A percentile compares a stretch with the other conserved stretches of the same genome.
Conservation (phyloP, 2,888 invertebrate genomes). For the Pegoplata infirma region DNA sequence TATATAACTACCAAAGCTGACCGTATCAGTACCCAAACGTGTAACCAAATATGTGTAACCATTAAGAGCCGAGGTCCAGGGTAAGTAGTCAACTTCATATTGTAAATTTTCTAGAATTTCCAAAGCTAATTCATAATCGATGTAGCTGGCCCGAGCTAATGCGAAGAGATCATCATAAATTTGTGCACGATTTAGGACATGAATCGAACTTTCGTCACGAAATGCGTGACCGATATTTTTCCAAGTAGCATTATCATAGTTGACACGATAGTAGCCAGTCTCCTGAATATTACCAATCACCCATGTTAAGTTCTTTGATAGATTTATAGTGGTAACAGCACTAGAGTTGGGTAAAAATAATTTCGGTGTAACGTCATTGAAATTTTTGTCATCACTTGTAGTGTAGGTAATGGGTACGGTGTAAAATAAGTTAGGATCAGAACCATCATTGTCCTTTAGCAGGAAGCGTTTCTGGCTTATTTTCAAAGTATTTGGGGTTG, state of each 20-base stretch:
- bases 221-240: constrained; percentile 64
- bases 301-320: too few relatives aligned
- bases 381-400: constrained; percentile 67
- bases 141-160: constrained; percentile 80
- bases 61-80: constrained; percentile 85
- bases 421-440: constrained; percentile 80
- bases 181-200: constrained; percentile 84
- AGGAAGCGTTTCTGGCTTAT: constrained; percentile 74
- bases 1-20: constrained; percentile 80
- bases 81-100: constrained; percentile 84
- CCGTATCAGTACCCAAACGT: constrained; percentile 66
- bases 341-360: too few relatives aligned
- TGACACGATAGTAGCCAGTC: constrained; percentile 81
- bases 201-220: constrained; percentile 65
- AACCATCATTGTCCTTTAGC: constrained; percentile 65
- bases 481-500: constrained; percentile 58
- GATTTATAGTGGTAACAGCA: too few relatives aligned
- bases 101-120: constrained; percentile 83
- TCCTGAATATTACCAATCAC: constrained; percentile 72
- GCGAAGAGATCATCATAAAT: constrained; percentile 86
- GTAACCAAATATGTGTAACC: constrained; percentile 59
- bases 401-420: constrained; percentile 74
- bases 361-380: constrained; percentile 67
- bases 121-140: constrained; percentile 80
- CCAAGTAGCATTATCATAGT: constrained; percentile 84